Conservation (phyloP, 1,140 invertebrate species). For the Heterodera schachtii region DNA sequence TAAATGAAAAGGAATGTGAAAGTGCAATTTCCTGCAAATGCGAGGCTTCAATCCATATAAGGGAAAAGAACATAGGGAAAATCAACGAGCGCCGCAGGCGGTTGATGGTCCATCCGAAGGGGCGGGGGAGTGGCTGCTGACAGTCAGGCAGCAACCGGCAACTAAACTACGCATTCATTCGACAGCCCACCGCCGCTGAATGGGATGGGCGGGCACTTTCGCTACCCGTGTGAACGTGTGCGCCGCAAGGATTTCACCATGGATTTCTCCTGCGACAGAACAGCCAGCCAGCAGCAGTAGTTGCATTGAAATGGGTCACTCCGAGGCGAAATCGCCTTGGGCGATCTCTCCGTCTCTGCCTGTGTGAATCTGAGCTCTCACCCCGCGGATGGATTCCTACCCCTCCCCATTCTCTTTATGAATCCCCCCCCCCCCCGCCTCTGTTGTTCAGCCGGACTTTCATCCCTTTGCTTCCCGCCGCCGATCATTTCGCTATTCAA, state of each 20-base stretch:
- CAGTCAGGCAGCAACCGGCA: not conserved
- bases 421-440: not conserved
- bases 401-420: no score
- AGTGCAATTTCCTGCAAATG: not conserved
- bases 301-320: not conserved
- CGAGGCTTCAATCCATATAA: not conserved
- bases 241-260: not conserved
- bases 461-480: not conserved
- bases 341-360: not conserved
- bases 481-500: not conserved
- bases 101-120: not conserved
- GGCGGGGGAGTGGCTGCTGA: no score
- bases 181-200: not conserved
- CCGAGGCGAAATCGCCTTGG: not conserved
- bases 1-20: not conserved
- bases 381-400: no score
- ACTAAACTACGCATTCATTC: not conserved
- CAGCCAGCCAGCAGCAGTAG: no score
- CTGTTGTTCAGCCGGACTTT: not conserved
- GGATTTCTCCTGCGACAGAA: not conserved
- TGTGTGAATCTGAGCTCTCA: not conserved
- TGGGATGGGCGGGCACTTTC: not conserved
- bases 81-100: not conserved
- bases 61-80: not conserved
- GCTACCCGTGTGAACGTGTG: not conserved